phyloP scores from a whole-genome alignment of 2,113 vertebrate species.

The Chrysemys picta region DNA sequence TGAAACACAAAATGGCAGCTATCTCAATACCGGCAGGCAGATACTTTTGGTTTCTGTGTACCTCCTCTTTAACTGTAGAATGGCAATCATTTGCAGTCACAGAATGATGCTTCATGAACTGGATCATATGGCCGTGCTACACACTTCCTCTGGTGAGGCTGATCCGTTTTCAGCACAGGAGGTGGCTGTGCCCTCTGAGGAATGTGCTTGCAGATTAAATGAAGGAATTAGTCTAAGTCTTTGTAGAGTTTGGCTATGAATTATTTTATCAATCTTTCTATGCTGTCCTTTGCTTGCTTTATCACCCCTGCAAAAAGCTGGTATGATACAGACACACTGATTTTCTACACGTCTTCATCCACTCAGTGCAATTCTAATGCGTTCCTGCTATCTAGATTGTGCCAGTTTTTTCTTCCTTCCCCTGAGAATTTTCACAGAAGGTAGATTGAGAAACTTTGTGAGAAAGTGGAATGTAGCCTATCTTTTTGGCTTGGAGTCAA shows the following conservation, averaged over 20 bases:
- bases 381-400: neutral
- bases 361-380: neutral
- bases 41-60: neutral
- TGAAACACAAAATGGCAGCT: neutral
- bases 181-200: neutral
- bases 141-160: neutral
- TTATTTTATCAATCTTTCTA: neutral
- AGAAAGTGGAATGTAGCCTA: neutral
- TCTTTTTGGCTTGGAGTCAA: rapidly evolving
- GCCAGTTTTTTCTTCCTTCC: neutral
- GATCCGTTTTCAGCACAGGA: rapidly evolving
- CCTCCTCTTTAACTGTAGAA: neutral
- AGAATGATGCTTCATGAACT: neutral
- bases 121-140: neutral
- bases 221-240: neutral
- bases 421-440: neutral
- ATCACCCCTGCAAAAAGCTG: neutral
- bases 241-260: neutral
- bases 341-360: neutral
- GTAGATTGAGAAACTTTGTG: neutral
- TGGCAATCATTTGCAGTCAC: neutral
- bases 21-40: neutral
- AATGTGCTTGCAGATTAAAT: neutral
- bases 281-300: neutral
- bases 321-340: neutral